Conservation (phyloP, 2,113 vertebrate species). For the Columba janthina region DNA sequence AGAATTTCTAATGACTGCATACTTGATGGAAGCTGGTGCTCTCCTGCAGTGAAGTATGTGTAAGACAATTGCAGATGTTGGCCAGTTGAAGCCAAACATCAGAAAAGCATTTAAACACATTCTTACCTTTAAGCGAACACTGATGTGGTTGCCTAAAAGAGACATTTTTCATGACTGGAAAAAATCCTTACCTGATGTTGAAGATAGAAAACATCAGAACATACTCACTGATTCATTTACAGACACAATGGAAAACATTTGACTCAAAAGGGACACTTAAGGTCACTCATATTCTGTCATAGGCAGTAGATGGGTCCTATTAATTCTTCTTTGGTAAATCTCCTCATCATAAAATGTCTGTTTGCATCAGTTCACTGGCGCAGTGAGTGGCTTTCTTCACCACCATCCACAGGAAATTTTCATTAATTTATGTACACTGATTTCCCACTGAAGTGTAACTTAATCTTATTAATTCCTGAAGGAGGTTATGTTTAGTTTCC, state of each 20-base stretch:
- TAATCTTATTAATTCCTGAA: slow-evolving; percentile 51
- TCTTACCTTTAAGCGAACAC: background rate
- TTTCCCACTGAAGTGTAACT: slow-evolving; percentile 57
- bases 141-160: background rate
- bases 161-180: background rate
- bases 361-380: slow-evolving; percentile 31
- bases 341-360: slow-evolving; percentile 15
- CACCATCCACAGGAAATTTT: slow-evolving; percentile 29
- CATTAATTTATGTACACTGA: slow-evolving; percentile 51
- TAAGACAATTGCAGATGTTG: background rate
- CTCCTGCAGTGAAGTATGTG: background rate
- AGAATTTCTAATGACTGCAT: background rate
- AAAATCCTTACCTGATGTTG: background rate
- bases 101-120: background rate
- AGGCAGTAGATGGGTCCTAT: background rate
- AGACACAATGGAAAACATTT: background rate
- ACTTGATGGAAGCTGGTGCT: background rate
- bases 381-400: background rate
- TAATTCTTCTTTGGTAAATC: slow-evolving; percentile 28
- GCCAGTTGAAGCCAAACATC: background rate
- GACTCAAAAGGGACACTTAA: background rate
- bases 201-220: background rate
- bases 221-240: background rate
- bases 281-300: background rate
- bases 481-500: slow-evolving; percentile 42